These are phyloP conservation scores for Mastomys coucha DNA, from an alignment of 2,113 vertebrate genomes.

Conservation along the genomic window DNA sequence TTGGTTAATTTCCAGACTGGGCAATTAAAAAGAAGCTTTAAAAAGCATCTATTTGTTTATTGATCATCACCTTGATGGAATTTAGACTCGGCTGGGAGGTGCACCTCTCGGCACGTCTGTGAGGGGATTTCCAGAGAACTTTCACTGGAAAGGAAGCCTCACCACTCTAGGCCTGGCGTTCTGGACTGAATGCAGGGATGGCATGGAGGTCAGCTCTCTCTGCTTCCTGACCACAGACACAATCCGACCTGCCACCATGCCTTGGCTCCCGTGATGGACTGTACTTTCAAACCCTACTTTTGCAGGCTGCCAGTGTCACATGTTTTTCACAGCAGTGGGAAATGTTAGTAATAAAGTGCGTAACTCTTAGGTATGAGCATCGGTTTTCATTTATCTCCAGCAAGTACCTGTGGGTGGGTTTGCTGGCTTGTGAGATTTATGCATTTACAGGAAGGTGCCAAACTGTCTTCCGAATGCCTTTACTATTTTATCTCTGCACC, in stretches of 20 bases:
- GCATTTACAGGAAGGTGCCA: neutral
- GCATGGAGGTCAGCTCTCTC: neutral
- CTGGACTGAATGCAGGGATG: neutral
- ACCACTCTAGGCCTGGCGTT: neutral
- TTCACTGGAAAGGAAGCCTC: neutral
- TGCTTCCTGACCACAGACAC: neutral
- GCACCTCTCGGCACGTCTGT: neutral
- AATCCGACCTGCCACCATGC: too few species aligned
- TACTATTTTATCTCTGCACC: neutral
- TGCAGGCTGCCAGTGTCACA: neutral
- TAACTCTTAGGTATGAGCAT: neutral
- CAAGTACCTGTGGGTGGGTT: neutral
- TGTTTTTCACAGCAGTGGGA: neutral
- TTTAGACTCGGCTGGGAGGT: neutral
- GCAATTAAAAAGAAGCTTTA: neutral
- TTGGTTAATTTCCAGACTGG: neutral
- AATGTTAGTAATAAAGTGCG: neutral
- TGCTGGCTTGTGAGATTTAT: neutral
- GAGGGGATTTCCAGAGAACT: neutral
- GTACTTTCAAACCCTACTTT: neutral
- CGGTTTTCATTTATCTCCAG: neutral
- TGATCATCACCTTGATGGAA: neutral
- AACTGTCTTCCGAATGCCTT: neutral
- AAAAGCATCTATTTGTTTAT: accelerated
- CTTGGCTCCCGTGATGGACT: neutral